Conservation (phyloP, 2,113 vertebrate species). For the Gopherus evgoodei region DNA sequence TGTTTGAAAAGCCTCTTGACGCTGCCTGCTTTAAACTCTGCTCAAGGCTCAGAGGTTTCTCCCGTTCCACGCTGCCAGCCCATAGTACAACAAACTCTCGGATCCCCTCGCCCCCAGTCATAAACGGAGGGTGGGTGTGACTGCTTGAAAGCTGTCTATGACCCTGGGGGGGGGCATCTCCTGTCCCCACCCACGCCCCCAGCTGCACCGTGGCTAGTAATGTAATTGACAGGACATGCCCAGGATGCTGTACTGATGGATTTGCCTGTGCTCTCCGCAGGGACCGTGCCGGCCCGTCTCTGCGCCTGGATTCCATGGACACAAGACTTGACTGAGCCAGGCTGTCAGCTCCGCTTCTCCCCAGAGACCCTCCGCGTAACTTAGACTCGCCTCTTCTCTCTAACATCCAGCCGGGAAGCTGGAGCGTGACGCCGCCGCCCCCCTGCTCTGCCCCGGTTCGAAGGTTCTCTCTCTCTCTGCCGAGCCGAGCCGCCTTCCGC, state of each 20-base stretch:
- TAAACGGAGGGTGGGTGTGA: background rate
- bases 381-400: constrained; percentile 47
- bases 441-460: background rate
- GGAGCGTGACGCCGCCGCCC: background rate
- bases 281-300: background rate
- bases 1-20: too few relatives aligned
- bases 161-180: background rate
- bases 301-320: constrained; percentile 59
- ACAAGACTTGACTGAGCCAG: constrained; percentile 20
- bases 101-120: background rate
- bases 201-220: too few relatives aligned
- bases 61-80: background rate
- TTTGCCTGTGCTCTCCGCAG: background rate
- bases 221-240: too few relatives aligned
- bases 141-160: background rate
- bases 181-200: too few relatives aligned
- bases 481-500: background rate
- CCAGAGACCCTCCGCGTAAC: background rate
- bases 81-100: background rate
- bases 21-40: too few relatives aligned
- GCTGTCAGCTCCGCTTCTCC: background rate
- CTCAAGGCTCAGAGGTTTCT: background rate
- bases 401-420: background rate
- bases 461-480: background rate
- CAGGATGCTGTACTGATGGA: background rate